These are phyloP conservation scores for Gnatocerus cornutus DNA, from an alignment of 2,888 invertebrate genomes.

Conservation along the genomic window DNA sequence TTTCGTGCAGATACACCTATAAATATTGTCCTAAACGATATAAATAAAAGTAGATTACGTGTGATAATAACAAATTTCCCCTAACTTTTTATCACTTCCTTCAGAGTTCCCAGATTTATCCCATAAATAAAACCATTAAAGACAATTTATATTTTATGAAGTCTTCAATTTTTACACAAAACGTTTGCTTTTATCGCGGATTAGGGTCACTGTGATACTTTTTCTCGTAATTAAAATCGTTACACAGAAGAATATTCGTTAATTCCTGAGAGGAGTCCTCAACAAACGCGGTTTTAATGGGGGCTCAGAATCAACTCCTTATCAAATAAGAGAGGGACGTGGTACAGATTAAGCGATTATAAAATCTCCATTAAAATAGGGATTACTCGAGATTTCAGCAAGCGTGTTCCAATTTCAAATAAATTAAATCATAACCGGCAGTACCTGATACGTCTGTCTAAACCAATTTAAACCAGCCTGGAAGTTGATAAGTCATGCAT, in stretches of 20 bases:
- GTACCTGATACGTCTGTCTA: conserved; percentile 55
- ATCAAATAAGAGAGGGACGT: conserved; percentile 30
- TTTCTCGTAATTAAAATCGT: conserved; percentile 9
- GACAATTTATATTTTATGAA: conserved; percentile 5
- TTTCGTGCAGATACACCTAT: too few relatives aligned
- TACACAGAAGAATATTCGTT: conserved; percentile 12
- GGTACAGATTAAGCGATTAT: conserved; percentile 17
- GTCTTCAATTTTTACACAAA: conserved; percentile 6
- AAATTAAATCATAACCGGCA: conserved; percentile 54
- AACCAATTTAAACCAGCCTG: conserved; percentile 49
- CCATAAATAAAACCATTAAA: not conserved
- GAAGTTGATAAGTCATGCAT: conserved; percentile 52
- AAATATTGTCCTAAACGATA: too few relatives aligned
- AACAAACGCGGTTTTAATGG: conserved; percentile 35
- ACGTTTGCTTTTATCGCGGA: not conserved
- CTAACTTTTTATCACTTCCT: too few relatives aligned
- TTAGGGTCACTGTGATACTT: not conserved
- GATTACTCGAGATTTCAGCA: conserved; percentile 23
- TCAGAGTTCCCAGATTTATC: too few relatives aligned
- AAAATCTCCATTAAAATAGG: conserved; percentile 19
- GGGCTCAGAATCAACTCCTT: conserved; percentile 37
- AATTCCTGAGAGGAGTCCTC: conserved; percentile 23
- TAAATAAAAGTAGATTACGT: too few relatives aligned
- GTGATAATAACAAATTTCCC: too few relatives aligned
- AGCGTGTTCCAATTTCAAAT: conserved; percentile 43